Base-by-base conservation (phyloP, 1,140 invertebrate genomes). In the Drosophila sproati region DNA sequence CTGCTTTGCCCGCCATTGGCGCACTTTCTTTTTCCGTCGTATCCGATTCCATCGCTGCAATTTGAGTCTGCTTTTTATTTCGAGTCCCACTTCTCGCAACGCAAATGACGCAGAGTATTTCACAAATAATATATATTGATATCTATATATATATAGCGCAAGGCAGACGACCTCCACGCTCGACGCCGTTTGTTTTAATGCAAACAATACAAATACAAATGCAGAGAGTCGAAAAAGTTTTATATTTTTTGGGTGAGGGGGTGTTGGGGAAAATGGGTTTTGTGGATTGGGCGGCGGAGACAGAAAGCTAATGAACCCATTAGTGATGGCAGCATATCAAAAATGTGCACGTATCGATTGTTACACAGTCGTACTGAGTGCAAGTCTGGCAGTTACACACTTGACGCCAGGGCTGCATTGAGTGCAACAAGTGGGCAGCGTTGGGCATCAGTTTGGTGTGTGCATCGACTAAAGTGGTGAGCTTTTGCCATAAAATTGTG, bases 11-110 rank as follows among this genome's bases (percentile, higher is more conserved):
- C 20, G 74, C 57, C 52, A 20, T 20, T 20, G 70, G 61, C 39
- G 66, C 54, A 69, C 82, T 80, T 67, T 82, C 77, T 64, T 71
- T 77, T 66, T 87, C 82, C 82, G 80, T 78, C 47, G 82, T 73
- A 87, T 87, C 83, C 79, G 83, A 87, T 68, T 87, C 83, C 83
- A 87, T 87, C 34, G 43, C 35, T 69, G 50, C 52, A 66, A 41
- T 85, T 70, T 39, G 47, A 51, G 10, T 60, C 43, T 12, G 4
- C 29, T 34, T 28, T 61, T 63, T 29, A 20, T 54, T 61, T 37
- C 41, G 32, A 47, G 34, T 52, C 12, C 32, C 7, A 39, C 28
- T 62, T n/a, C 34, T 48, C 29, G 52, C 10, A 32, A 39, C 59
- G 43, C 70, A 52, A 72, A 61, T 77, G 74, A 77, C 70, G 62